Percentiles rank a stretch among this genome's conserved stretches.
Evolutionary conservation across 2,797 vertebrate genomes (phyloP).

Genomic region (Sebastolobus alascanus): DNA sequence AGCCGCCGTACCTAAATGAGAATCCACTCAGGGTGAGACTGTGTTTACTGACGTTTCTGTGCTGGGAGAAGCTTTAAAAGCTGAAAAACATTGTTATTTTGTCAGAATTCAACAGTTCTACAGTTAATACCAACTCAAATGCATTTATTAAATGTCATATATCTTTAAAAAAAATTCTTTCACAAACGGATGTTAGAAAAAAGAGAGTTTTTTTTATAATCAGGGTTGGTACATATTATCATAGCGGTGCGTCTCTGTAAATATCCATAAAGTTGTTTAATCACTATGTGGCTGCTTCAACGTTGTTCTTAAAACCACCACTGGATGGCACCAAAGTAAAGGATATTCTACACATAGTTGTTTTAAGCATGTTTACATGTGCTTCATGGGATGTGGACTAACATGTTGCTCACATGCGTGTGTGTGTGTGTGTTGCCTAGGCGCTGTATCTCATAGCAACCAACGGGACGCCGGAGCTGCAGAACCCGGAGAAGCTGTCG

Average conservation of each 20-base stretch:
- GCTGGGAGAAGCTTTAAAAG: neutral
- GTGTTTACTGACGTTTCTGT: neutral
- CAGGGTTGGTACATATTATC: neutral
- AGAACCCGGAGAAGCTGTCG: constrained; percentile 96
- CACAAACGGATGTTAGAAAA: neutral
- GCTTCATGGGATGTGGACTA: neutral
- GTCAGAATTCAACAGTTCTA: neutral
- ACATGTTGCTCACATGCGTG: neutral
- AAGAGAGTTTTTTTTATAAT: neutral
- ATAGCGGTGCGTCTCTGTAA: neutral
- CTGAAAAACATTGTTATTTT: neutral
- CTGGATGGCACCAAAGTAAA: constrained; percentile 23
- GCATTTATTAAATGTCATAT: neutral
- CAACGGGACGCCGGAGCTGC: constrained; percentile 95
- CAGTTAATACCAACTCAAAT: neutral
- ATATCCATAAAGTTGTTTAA: neutral
- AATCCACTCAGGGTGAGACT: constrained; percentile 92
- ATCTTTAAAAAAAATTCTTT: neutral
- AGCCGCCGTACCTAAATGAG: constrained; percentile 96
- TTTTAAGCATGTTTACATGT: fast-evolving
- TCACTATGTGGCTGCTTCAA: neutral
- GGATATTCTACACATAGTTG: neutral
- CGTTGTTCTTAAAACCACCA: constrained; percentile 12
- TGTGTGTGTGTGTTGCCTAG: constrained; percentile 73
- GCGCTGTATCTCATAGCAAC: constrained; percentile 98